A percentile compares a stretch with the other conserved stretches of the same genome.
Conservation (phyloP, 35 echinoderm and acorn worm species). For the Lytechinus variegatus region DNA sequence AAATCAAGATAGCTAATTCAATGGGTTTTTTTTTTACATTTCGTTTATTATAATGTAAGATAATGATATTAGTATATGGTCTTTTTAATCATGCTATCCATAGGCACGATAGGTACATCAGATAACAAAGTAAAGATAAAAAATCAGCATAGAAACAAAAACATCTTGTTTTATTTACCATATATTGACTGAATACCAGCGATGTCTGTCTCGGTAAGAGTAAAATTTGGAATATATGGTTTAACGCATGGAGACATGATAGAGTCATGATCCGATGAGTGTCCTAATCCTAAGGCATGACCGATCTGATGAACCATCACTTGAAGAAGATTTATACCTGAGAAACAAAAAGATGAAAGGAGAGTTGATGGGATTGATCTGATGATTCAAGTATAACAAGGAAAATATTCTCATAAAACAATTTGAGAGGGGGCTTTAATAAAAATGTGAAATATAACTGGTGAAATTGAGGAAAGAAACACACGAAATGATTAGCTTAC, state of each 20-base stretch:
- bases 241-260: slow-evolving; percentile 47
- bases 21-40: too few species aligned
- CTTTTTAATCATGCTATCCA: too few species aligned
- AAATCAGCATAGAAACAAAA: too few species aligned
- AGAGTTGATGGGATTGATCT: background rate
- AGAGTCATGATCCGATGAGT: slow-evolving; percentile 42
- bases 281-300: slow-evolving; percentile 55
- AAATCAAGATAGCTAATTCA: too few species aligned
- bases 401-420: background rate
- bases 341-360: background rate
- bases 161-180: background rate
- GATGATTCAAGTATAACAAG: background rate
- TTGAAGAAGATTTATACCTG: slow-evolving; percentile 54
- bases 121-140: too few species aligned
- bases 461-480: too few species aligned
- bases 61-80: too few species aligned
- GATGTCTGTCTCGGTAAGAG: slow-evolving; percentile 38
- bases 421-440: background rate
- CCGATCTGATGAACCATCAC: slow-evolving; percentile 51
- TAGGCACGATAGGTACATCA: too few species aligned
- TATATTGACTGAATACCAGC: slow-evolving; percentile 46
- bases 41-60: too few species aligned
- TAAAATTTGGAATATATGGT: slow-evolving; percentile 44
- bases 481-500: too few species aligned
- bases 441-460: background rate